Evolutionary conservation across 1,140 invertebrate species (phyloP).

Genomic region (Venturia canescens): DNA sequence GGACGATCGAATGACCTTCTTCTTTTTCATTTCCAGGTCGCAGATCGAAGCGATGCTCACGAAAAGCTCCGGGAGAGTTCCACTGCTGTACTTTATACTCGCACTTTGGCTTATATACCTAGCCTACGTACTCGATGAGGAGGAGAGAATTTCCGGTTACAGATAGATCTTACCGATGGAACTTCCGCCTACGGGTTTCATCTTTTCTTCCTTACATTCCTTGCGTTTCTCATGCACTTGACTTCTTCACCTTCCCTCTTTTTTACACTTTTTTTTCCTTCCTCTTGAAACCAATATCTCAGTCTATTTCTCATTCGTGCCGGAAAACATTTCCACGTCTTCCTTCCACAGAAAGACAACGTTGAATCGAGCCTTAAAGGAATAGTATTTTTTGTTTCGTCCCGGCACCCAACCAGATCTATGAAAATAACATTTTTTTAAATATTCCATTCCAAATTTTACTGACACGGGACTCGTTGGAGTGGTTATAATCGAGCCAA

Average conservation of each 20-base stretch:
- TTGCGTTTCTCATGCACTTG: constrained; percentile 21
- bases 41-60: constrained; percentile 45
- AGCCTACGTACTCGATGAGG: constrained; percentile 15
- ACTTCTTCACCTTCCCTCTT: constrained; percentile 12
- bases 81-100: background rate
- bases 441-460: too few relatives aligned
- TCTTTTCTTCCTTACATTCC: constrained; percentile 7
- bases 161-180: constrained; percentile 42
- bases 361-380: background rate
- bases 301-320: constrained; percentile 16
- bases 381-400: background rate
- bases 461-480: too few relatives aligned
- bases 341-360: background rate
- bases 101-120: constrained; percentile 18
- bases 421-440: too few relatives aligned
- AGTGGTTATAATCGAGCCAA: too few relatives aligned
- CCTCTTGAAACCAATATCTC: constrained; percentile 28
- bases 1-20: constrained; percentile 61
- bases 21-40: constrained; percentile 64
- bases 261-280: background rate
- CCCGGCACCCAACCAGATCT: too few relatives aligned
- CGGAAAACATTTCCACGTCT: background rate
- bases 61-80: constrained; percentile 19
- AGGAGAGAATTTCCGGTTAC: constrained; percentile 48
- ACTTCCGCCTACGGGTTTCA: constrained; percentile 41